A percentile compares a stretch with the other conserved stretches of the same genome.
Conservation (phyloP, 1,140 invertebrate species). For the Drosophila kurseongensis region DNA sequence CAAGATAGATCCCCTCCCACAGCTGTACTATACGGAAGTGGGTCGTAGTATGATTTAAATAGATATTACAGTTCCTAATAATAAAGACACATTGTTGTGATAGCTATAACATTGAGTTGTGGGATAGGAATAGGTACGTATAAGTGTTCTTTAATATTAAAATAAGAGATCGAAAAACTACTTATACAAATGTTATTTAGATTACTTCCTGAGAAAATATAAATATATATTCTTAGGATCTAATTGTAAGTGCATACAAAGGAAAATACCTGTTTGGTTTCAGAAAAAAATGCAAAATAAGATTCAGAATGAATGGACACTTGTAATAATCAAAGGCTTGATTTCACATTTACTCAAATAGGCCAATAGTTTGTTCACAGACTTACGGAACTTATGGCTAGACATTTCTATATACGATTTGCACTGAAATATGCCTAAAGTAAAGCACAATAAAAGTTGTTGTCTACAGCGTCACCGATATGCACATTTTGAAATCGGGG, state of each 20-base stretch:
- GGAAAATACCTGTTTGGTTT: too few species aligned
- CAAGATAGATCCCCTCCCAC: slow-evolving; percentile 6
- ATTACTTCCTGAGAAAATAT: too few species aligned
- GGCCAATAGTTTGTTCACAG: neutral
- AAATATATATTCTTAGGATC: too few species aligned
- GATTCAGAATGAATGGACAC: too few species aligned
- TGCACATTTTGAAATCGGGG: slow-evolving; percentile 16
- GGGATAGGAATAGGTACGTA: too few species aligned
- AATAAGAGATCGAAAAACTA: too few species aligned
- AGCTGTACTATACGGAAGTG: slow-evolving; percentile 30
- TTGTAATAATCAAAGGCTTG: too few species aligned
- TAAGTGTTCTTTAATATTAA: too few species aligned
- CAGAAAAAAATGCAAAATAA: too few species aligned
- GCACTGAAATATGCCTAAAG: neutral
- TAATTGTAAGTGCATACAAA: too few species aligned
- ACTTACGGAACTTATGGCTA: neutral
- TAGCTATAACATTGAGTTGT: neutral
- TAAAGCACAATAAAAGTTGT: neutral
- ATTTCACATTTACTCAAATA: neutral
- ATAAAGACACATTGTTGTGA: slow-evolving; percentile 4
- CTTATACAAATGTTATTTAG: too few species aligned
- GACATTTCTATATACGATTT: neutral
- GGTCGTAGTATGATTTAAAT: neutral
- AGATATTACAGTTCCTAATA: slow-evolving; percentile 14
- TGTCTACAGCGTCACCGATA: slow-evolving; percentile 2